Conservation (phyloP, 2,888 invertebrate genomes). For the Andrena praecox region DNA sequence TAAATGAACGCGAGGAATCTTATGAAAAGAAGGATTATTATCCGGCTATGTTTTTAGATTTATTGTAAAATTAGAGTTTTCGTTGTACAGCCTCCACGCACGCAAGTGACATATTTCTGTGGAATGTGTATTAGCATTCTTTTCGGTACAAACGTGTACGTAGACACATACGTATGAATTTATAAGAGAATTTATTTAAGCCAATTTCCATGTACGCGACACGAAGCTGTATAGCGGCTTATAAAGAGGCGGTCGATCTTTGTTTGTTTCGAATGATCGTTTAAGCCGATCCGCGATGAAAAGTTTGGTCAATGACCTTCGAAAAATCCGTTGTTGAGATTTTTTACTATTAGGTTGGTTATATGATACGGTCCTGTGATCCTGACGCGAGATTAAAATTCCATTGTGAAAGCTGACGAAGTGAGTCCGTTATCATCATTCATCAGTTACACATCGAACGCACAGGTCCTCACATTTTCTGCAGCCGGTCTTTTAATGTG, state of each 20-base stretch:
- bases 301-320: neutral
- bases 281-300: neutral
- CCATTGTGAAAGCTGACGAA: constrained; percentile 67
- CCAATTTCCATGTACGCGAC: neutral
- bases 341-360: constrained; percentile 50
- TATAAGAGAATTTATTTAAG: neutral
- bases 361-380: constrained; percentile 62
- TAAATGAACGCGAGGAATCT: neutral
- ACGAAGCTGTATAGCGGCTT: neutral
- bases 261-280: neutral
- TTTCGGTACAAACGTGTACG: neutral
- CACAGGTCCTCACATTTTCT: constrained; percentile 15
- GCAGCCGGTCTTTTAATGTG: neutral
- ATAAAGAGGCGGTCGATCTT: neutral
- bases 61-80: neutral
- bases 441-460: constrained; percentile 64
- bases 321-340: constrained; percentile 18
- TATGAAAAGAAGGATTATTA: constrained; percentile 8
- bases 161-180: neutral
- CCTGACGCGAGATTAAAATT: constrained; percentile 67
- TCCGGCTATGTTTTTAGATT: neutral
- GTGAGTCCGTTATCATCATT: constrained; percentile 70
- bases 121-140: neutral
- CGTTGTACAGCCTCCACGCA: neutral
- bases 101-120: neutral